Conservation (phyloP, 2,113 vertebrate species). For the Serilophus lunatus region DNA sequence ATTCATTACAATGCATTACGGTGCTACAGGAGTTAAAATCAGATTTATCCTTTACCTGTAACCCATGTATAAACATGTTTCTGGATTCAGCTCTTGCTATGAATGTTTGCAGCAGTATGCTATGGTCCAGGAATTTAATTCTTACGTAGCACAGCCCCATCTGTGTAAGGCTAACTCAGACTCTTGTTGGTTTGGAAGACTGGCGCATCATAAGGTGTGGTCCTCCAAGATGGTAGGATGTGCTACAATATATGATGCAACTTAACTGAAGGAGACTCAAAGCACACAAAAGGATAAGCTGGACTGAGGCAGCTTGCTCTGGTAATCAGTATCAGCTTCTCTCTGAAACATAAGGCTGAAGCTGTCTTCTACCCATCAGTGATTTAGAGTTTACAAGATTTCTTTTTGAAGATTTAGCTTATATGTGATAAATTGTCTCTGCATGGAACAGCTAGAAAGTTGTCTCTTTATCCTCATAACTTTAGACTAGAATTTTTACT, state of each 20-base stretch:
- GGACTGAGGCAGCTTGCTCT: not conserved
- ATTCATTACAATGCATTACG: not conserved
- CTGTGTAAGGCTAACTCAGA: not conserved
- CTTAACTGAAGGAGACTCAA: not conserved
- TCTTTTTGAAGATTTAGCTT: slow-evolving; percentile 10
- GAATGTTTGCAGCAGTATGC: not conserved
- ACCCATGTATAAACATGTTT: not conserved
- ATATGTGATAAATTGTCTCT: not conserved
- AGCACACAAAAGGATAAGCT: not conserved
- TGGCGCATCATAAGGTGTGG: not conserved
- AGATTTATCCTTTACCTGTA: not conserved
- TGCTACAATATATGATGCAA: not conserved
- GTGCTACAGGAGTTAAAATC: not conserved
- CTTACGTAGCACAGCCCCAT: not conserved
- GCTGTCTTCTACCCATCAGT: not conserved
- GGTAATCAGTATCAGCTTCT: not conserved
- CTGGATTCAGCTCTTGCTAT: not conserved
- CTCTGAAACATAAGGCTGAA: not conserved
- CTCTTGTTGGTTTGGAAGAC: not conserved
- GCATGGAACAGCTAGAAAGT: not conserved
- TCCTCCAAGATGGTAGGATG: not conserved
- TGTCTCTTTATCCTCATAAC: not conserved
- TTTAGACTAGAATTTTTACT: not conserved
- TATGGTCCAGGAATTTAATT: not conserved
- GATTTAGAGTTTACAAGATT: not conserved